Base-by-base conservation (phyloP, 2,797 vertebrate species). In the Amphiprion clarkii region DNA sequence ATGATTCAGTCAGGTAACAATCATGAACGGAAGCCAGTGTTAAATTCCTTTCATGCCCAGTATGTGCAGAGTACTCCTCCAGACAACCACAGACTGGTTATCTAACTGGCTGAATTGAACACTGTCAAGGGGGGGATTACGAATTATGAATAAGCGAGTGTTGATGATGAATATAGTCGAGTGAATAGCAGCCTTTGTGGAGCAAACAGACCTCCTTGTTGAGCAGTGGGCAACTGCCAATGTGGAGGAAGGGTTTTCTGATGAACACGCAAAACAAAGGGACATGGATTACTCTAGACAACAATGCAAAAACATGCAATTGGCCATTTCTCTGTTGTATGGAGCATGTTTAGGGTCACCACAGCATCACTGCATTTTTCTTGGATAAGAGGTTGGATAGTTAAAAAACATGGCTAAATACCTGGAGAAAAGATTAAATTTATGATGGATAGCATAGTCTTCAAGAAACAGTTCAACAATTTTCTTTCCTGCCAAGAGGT, bases 91-190 rank as follows among this genome's bases (percentile, higher is more conserved):
- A 74, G 81, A 57, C 83, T 53, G 61, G 79, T 89, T 89, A 81
- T 90, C 87, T 80, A 87, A 89, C 86, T 51, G 64, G 60, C 75
- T 89, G 85, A 93, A 90, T 78, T 79, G 80, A 81, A 61, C 87
- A 87, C 85, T 92, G 89, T 93, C 79, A 83, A 27, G 42, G 77
- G 55, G 63, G 23, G 76, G 78, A 80, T 89, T 84, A 85, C 52
- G 52, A 92, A 87, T 93, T 89, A 90, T 93, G 92, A 94, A 93
- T 89, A 87, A 88, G 80, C 53, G 59, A 89, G 73, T 85, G 81
- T 73, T 66, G 67, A 81, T 81, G 85, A 93, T 84, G 87, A 94
- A 88, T 89, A 71, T 75, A 74, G 70, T 65, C 36, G 71, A 74
- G 80, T 93, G 86, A 94, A 94, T 88, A 72, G 86, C 36, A 23